These are phyloP conservation scores for Myripristis murdjan DNA, from an alignment of 2,797 vertebrate genomes.

Conservation along the genomic window DNA sequence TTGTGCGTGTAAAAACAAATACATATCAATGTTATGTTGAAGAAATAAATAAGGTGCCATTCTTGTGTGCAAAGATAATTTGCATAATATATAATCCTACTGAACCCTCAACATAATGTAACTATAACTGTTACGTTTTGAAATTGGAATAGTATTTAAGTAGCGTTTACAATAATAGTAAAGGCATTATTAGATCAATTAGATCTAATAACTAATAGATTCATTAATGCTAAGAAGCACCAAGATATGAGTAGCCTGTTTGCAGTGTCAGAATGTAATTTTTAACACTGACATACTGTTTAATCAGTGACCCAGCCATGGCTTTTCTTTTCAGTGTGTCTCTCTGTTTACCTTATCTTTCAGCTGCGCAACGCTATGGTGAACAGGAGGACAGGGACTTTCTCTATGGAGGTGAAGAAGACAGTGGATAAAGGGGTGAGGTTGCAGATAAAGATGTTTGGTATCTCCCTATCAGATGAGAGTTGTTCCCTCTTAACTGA, in stretches of 20 bases:
- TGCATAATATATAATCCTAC: not conserved
- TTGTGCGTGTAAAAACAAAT: constrained; percentile 83
- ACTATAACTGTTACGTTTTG: not conserved
- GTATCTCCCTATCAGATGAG: constrained; percentile 29
- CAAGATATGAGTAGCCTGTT: not conserved
- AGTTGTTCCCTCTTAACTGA: constrained; percentile 6
- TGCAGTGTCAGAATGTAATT: constrained; percentile 14
- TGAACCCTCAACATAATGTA: constrained; percentile 2
- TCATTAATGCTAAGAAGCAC: constrained; percentile 1
- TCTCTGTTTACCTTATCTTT: constrained; percentile 46
- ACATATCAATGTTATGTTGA: not conserved
- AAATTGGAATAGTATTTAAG: too few species aligned
- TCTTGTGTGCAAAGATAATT: not conserved
- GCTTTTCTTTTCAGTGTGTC: constrained; percentile 1
- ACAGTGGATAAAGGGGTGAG: constrained; percentile 98
- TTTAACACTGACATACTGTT: not conserved
- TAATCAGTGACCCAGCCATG: constrained; percentile 27
- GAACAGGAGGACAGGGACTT: constrained; percentile 95
- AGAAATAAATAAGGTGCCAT: not conserved
- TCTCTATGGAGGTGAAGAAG: constrained; percentile 99
- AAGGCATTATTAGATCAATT: too few species aligned
- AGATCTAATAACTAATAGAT: not conserved
- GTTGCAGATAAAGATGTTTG: constrained; percentile 49
- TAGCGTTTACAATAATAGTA: too few species aligned
- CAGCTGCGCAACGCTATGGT: constrained; percentile 98